A percentile compares a stretch with the other conserved stretches of the same genome.
phyloP scores from a whole-genome alignment of 2,888 invertebrate species.

The Campoletis raptor region DNA sequence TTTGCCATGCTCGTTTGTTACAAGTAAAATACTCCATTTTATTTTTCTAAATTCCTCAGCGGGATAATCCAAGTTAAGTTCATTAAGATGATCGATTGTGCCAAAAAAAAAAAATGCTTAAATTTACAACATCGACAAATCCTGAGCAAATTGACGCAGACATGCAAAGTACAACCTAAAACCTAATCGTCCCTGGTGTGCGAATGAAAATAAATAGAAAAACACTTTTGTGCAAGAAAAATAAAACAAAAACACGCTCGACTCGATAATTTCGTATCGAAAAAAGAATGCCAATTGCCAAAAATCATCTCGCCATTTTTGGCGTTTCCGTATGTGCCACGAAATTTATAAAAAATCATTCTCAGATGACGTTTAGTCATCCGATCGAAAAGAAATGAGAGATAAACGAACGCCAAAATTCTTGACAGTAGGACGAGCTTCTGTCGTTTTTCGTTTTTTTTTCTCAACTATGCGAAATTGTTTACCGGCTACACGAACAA shows the following conservation, averaged over 20 bases:
- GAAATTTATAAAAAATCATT: constrained; percentile 49
- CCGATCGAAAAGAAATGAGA: not conserved
- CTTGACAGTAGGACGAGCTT: not conserved
- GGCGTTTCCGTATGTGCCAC: constrained; percentile 1
- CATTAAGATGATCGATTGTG: not conserved
- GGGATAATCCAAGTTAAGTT: not conserved
- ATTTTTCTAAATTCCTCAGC: not conserved
- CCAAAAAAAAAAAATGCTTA: constrained; percentile 8
- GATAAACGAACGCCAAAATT: constrained; percentile 18
- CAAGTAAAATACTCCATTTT: not conserved
- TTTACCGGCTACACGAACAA: constrained; percentile 50
- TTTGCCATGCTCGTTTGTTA: not conserved
- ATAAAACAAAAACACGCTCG: not conserved
- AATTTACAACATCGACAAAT: constrained; percentile 3
- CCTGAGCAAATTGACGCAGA: not conserved
- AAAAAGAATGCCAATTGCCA: not conserved
- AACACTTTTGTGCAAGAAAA: not conserved
- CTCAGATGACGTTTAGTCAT: constrained; percentile 33
- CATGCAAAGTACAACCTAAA: constrained; percentile 3
- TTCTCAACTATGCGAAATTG: constrained; percentile 34
- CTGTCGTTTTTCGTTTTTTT: constrained; percentile 19
- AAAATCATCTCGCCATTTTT: constrained; percentile 10
- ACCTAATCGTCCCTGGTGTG: not conserved
- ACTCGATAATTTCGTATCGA: not conserved
- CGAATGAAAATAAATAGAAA: not conserved